Evolutionary conservation across 2,797 vertebrate genomes (phyloP).

Genomic region (Falco concolor): DNA sequence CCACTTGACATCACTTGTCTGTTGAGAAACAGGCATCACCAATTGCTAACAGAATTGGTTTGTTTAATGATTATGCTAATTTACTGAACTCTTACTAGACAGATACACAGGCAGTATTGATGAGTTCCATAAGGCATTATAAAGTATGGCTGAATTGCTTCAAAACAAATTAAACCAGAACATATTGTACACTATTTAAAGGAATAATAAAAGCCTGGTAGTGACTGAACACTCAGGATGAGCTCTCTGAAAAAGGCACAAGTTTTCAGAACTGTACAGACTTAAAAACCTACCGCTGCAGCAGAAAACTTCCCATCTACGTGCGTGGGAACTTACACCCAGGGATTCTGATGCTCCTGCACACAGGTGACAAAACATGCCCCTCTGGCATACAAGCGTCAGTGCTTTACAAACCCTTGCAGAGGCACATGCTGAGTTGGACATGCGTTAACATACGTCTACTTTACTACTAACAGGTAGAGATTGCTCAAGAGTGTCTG

Average conservation of each 20-base stretch:
- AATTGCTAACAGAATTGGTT: background rate
- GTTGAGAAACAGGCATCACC: background rate
- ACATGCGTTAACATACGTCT: accelerated
- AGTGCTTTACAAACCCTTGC: background rate
- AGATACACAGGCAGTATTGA: background rate
- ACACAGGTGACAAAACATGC: background rate
- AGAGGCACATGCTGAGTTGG: background rate
- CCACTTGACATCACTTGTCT: background rate
- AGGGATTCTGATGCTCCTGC: background rate
- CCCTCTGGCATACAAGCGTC: background rate
- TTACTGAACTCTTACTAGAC: background rate
- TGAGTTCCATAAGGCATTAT: slow-evolving; percentile 3
- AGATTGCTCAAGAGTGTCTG: background rate
- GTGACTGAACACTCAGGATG: background rate
- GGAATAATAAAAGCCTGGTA: background rate
- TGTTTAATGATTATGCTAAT: slow-evolving; percentile 39
- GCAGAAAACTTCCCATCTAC: background rate
- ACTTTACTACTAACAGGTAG: background rate
- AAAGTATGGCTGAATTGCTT: slow-evolving; percentile 7
- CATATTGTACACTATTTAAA: background rate
- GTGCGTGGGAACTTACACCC: accelerated
- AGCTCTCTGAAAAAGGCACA: background rate
- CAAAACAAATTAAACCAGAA: slow-evolving; percentile 13
- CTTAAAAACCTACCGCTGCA: background rate
- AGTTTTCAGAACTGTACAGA: background rate